Evolutionary conservation across 2,888 invertebrate species (phyloP).

Genomic region (Aromia moschata): DNA sequence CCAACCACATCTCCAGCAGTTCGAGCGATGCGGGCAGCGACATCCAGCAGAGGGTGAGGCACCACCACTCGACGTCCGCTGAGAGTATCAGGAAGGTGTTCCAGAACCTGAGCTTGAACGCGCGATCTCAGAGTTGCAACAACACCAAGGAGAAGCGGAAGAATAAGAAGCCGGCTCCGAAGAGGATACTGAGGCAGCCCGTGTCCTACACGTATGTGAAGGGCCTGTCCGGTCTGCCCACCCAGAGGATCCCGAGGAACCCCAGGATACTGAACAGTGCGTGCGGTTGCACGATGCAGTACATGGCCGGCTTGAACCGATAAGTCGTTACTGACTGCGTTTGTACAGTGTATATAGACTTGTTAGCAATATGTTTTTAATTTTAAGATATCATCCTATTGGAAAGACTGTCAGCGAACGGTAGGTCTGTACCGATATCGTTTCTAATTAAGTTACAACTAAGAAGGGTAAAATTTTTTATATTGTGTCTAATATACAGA

Average conservation of each 20-base stretch:
- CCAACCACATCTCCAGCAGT: constrained; percentile 66
- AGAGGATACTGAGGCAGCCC: constrained; percentile 80
- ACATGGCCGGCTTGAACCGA: constrained; percentile 56
- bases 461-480: constrained; percentile 24
- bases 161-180: constrained; percentile 71
- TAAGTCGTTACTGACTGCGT: constrained; percentile 39
- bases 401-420: constrained; percentile 37
- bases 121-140: constrained; percentile 73
- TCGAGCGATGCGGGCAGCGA: constrained; percentile 72
- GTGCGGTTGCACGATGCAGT: constrained; percentile 58
- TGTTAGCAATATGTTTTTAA: constrained; percentile 36
- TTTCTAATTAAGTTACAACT: constrained; percentile 27
- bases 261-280: constrained; percentile 44
- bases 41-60: constrained; percentile 58
- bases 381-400: constrained; percentile 31
- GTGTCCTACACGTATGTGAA: constrained; percentile 83
- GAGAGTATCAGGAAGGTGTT: constrained; percentile 78
- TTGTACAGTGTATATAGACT: constrained; percentile 18
- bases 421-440: constrained; percentile 25
- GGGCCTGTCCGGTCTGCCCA: constrained; percentile 83
- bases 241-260: constrained; percentile 78
- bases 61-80: constrained; percentile 63
- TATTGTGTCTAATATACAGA: constrained; percentile 28
- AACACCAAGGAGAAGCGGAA: constrained; percentile 63
- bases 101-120: constrained; percentile 71